Evolutionary conservation across 2,797 vertebrate species (phyloP).

Genomic region (Cuculus canorus): DNA sequence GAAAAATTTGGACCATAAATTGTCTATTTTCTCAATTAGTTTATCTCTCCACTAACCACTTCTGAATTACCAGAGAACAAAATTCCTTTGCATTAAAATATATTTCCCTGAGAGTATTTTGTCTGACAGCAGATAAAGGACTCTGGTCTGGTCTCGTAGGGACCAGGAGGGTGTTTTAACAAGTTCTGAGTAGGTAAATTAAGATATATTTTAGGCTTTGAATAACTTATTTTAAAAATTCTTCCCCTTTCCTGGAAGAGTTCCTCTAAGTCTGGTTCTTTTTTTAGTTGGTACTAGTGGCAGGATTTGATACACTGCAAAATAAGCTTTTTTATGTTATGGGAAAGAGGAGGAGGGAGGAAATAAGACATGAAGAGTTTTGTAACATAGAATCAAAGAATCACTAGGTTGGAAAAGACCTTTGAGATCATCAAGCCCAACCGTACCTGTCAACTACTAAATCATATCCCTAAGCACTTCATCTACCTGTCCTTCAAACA

Average conservation of each 20-base stretch:
- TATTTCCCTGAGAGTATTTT: neutral
- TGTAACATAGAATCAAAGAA: no score
- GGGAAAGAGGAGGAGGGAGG: neutral
- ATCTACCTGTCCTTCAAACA: no score
- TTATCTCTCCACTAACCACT: neutral
- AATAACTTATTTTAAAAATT: neutral
- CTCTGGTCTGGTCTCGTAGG: neutral
- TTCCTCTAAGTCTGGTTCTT: neutral
- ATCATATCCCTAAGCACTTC: no score
- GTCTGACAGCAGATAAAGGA: neutral
- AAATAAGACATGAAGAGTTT: neutral
- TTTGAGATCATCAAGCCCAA: no score
- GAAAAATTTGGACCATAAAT: neutral
- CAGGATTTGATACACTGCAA: neutral
- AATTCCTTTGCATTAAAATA: neutral
- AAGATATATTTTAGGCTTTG: neutral
- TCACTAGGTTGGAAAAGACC: no score
- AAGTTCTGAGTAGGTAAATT: neutral
- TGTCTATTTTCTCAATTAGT: neutral
- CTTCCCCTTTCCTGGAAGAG: neutral
- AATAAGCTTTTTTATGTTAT: neutral
- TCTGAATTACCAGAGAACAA: neutral
- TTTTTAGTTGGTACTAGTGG: neutral
- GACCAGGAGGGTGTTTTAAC: rapidly evolving
- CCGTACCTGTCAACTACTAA: no score